Percentiles rank a stretch among this genome's conserved stretches.
phyloP scores from a whole-genome alignment of 53 echinoderm and acorn worm species.

The Antedon mediterranea region DNA sequence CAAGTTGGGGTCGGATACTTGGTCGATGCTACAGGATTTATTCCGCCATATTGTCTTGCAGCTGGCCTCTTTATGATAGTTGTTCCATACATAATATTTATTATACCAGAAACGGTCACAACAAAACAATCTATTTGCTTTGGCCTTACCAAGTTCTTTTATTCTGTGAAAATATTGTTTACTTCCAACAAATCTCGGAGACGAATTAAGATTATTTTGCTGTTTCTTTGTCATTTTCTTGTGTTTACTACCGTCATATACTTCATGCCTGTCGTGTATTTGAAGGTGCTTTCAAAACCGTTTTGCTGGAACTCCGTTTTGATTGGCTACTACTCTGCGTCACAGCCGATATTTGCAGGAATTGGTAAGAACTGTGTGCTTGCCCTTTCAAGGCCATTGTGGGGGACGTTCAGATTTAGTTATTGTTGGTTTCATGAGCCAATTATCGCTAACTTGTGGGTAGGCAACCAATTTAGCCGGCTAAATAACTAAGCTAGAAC shows the following conservation, averaged over 20 bases:
- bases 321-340: constrained; percentile 22
- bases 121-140: background rate
- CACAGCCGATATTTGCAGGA: constrained; percentile 29
- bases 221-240: background rate
- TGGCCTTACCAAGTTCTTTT: background rate
- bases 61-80: constrained; percentile 11
- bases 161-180: background rate
- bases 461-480: too few relatives aligned
- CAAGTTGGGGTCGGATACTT: constrained; percentile 39
- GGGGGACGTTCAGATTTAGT: too few relatives aligned
- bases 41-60: constrained; percentile 36
- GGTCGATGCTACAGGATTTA: constrained; percentile 25
- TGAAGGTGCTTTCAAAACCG: constrained; percentile 13
- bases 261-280: constrained; percentile 7
- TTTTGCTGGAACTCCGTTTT: constrained; percentile 27
- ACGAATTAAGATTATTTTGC: background rate
- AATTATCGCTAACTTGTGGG: too few relatives aligned
- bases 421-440: too few relatives aligned
- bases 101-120: constrained; percentile 31
- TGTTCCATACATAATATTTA: constrained; percentile 24
- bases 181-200: background rate
- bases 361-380: constrained; percentile 11
- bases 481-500: too few relatives aligned
- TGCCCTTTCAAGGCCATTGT: too few relatives aligned
- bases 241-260: background rate